Evolutionary conservation across 2,888 invertebrate species (phyloP).

Genomic region (Polymixis lichenea): DNA sequence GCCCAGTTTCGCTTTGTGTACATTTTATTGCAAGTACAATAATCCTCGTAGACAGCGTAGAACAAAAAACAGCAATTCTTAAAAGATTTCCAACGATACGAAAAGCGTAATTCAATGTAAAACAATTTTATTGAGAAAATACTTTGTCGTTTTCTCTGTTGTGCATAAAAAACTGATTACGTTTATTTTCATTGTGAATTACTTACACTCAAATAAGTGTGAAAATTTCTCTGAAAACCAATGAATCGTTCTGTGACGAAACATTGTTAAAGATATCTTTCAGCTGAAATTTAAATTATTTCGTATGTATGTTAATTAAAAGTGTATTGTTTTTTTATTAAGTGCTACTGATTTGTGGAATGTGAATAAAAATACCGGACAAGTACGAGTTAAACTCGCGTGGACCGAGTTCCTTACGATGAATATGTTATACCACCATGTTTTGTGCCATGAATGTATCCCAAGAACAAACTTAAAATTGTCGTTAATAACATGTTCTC

Average conservation of each 20-base stretch:
- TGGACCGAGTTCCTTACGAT: not conserved
- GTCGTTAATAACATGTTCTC: not conserved
- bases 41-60: slow-evolving; percentile 70
- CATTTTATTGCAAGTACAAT: slow-evolving; percentile 70
- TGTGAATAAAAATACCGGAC: not conserved
- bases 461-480: no score
- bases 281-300: slow-evolving; percentile 4
- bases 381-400: not conserved
- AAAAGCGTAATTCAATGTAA: slow-evolving; percentile 56
- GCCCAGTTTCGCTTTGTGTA: slow-evolving; percentile 54
- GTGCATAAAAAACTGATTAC: slow-evolving; percentile 43
- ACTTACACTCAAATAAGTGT: slow-evolving; percentile 34
- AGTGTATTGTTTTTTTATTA: no score
- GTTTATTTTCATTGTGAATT: slow-evolving; percentile 36
- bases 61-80: slow-evolving; percentile 73
- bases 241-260: slow-evolving; percentile 28
- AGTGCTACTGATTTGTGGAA: not conserved
- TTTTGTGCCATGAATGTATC: not conserved
- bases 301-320: not conserved
- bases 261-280: slow-evolving; percentile 19
- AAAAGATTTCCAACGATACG: slow-evolving; percentile 75
- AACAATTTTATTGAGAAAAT: slow-evolving; percentile 62
- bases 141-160: slow-evolving; percentile 46
- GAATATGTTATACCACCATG: not conserved
- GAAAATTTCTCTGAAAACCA: slow-evolving; percentile 26